Evolutionary conservation across 2,888 invertebrate species (phyloP).

Genomic region (Dryobotodes eremita): DNA sequence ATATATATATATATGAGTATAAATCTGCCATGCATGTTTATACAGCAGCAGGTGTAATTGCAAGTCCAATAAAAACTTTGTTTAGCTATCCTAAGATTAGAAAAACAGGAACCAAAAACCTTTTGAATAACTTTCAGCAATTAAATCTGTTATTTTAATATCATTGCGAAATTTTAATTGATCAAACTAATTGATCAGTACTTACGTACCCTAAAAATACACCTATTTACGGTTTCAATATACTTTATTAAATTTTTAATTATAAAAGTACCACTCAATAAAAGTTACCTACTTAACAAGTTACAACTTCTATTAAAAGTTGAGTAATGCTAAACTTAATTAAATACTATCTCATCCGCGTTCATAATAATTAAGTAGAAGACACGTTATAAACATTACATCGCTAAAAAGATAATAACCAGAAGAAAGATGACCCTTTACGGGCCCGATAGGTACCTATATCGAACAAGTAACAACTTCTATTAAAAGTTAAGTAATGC

Average conservation of each 20-base stretch:
- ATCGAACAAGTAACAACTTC: too few relatives aligned
- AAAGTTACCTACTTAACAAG: not conserved
- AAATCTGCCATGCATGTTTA: constrained; percentile 3
- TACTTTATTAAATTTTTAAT: not conserved
- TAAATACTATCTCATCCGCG: not conserved
- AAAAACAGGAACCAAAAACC: not conserved
- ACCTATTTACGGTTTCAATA: not conserved
- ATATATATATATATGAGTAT: constrained; percentile 1
- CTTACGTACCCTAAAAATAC: not conserved
- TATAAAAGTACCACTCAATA: not conserved
- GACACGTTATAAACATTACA: not conserved
- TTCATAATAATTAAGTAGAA: not conserved
- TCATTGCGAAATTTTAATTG: not conserved
- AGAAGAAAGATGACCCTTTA: not conserved
- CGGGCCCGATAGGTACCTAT: too few relatives aligned
- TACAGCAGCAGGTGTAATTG: not conserved
- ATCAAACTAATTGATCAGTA: too few relatives aligned
- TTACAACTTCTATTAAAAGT: not conserved
- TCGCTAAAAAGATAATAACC: not conserved
- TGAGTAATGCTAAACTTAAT: not conserved
- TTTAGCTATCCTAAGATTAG: not conserved
- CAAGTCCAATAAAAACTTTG: not conserved
- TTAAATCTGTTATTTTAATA: too few relatives aligned
- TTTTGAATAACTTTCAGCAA: not conserved
- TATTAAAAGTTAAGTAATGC: too few relatives aligned